Conservation (phyloP, 2,113 vertebrate species). For the Podarcis raffonei region DNA sequence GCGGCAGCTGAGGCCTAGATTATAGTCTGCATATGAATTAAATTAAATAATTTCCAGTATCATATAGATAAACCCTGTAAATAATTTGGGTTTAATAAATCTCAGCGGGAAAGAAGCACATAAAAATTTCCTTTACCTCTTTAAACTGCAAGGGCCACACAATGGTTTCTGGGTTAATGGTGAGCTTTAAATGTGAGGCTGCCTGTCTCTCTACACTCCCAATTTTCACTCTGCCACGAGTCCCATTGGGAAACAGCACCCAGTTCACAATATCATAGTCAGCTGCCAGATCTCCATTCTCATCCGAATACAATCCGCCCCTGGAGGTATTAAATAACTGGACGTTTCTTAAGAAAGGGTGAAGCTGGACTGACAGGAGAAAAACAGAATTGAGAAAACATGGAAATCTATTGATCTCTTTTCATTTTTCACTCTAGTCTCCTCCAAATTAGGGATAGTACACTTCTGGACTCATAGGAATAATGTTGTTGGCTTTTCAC, state of each 20-base stretch:
- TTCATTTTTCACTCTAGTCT: too few species aligned
- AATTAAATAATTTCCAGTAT: background rate
- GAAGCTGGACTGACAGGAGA: background rate
- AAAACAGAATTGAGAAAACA: too few species aligned
- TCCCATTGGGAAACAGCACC: background rate
- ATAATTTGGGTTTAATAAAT: too few species aligned
- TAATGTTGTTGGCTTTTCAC: too few species aligned
- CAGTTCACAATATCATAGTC: constrained; percentile 1
- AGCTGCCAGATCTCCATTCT: background rate
- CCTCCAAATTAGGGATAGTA: too few species aligned
- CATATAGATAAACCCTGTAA: too few species aligned
- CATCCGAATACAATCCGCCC: background rate
- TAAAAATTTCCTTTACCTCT: background rate
- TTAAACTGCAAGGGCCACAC: background rate
- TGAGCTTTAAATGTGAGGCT: background rate
- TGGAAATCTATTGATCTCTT: too few species aligned
- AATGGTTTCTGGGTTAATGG: background rate
- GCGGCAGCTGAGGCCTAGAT: too few species aligned
- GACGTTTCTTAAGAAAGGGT: background rate
- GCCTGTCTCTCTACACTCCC: background rate
- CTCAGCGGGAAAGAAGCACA: too few species aligned
- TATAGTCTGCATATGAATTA: too few species aligned
- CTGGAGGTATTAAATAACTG: background rate
- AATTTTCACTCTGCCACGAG: background rate
- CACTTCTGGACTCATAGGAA: too few species aligned